Evolutionary conservation across 1,140 invertebrate genomes (phyloP), one percentile per base, ranked within the genome.

Genomic region (Heliconius congener): DNA sequence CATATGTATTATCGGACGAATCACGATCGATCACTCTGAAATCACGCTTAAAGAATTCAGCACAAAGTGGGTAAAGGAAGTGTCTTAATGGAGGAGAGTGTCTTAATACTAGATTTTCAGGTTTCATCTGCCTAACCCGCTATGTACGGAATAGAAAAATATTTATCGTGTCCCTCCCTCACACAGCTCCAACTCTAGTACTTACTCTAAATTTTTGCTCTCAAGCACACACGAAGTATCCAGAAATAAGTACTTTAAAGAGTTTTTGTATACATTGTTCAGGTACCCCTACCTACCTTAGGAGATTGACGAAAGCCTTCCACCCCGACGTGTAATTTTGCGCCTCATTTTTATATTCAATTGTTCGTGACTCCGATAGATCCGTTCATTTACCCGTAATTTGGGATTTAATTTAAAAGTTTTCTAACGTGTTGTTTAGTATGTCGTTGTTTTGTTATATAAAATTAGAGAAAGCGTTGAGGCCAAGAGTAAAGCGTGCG

Each of bases 351-450:
- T 66, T 66, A 66, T 66, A 66, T 66, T 66, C 60, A 66, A 66
- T 66, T 66, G 60, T 66, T 66, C 60, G 60, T 66, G 60, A 66
- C 60, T 66, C 23, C 60, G 60, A 66, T 66, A 66, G 60, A 66
- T 66, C 27, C 60, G 60, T 66, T 18, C 60, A 66, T 66, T 18
- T 66, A 30, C 55, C 11, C 55, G n/a, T 23, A 23, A 60, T 60
- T 23, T 60, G 27, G 13, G 23, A 13, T 66, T 66, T 5, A 27
- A 27, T 66, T 30, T 66, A 4, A 16, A 66, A 11, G 9, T 27
- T 27, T 60, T 60, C 8, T 60, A 8, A 23, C 3, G 4, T 60
- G 9, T 27, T 3, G 18, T 66, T 27, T 66, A 30, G 9, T 66
- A 66, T 66, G 8, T 57, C 19, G n/a, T 57, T 57, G 19, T 57